Evolutionary conservation across 1,140 invertebrate genomes (phyloP).

Genomic region (Caenorhabditis remanei): DNA sequence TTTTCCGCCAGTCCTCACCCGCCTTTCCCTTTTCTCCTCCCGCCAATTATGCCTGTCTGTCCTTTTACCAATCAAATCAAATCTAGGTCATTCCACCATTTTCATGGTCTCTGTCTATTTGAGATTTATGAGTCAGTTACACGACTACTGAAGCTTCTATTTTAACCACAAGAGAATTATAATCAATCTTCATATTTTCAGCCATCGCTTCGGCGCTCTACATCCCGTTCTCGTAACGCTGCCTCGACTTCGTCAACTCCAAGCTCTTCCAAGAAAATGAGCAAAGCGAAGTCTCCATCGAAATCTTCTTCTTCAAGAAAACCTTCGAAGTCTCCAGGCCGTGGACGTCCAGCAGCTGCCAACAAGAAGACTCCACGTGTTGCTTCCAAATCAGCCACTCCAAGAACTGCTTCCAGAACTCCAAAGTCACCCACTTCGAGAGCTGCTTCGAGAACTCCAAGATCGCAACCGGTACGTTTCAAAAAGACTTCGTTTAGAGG

Average conservation of each 20-base stretch:
- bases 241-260: background rate
- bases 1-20: constrained; percentile 1
- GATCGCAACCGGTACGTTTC: background rate
- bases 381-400: background rate
- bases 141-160: too few relatives aligned
- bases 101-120: constrained; percentile 1
- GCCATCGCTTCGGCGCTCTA: constrained; percentile 25
- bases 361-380: background rate
- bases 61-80: constrained; percentile 53
- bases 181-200: background rate
- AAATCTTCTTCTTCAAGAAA: background rate
- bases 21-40: background rate
- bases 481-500: too few relatives aligned
- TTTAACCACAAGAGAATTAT: too few relatives aligned
- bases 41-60: constrained; percentile 26
- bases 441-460: background rate
- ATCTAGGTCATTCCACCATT: constrained; percentile 35
- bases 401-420: background rate
- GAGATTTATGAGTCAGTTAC: too few relatives aligned
- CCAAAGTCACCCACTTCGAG: background rate
- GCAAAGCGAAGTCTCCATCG: background rate
- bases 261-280: background rate
- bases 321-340: background rate
- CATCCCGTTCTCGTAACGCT: constrained; percentile 6
- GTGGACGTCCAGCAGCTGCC: background rate